phyloP scores from a whole-genome alignment of 2,113 vertebrate species.

The Puntigrus tetrazona region DNA sequence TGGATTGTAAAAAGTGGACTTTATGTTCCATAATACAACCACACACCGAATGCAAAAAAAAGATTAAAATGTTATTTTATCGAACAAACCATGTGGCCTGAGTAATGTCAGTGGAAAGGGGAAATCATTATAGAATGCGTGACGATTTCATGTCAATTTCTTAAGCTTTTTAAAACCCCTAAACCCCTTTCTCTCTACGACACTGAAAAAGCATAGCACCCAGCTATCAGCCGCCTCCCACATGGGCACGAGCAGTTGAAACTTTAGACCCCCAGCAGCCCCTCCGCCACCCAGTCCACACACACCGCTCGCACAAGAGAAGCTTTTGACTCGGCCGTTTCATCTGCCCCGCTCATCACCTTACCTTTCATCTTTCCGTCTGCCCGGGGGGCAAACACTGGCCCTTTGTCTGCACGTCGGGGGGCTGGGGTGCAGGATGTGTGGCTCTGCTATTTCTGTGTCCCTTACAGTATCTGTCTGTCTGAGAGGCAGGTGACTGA shows the following conservation, averaged over 20 bases:
- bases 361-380: constrained; percentile 72
- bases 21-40: too few species aligned
- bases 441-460: constrained; percentile 31
- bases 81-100: too few species aligned
- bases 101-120: neutral
- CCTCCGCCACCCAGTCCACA: constrained; percentile 3
- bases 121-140: neutral
- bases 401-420: constrained; percentile 59
- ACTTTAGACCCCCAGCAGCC: neutral
- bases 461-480: constrained; percentile 40
- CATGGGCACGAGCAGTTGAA: constrained; percentile 32
- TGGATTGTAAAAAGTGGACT: too few species aligned
- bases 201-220: neutral
- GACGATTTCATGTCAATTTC: neutral
- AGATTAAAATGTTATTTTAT: too few species aligned
- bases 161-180: neutral
- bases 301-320: constrained; percentile 43
- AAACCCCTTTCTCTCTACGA: neutral
- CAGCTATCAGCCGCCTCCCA: neutral
- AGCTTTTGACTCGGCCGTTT: constrained; percentile 55
- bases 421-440: constrained; percentile 48
- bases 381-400: constrained; percentile 71
- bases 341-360: constrained; percentile 65
- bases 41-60: too few species aligned
- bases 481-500: constrained; percentile 52